Evolutionary conservation across 2,797 vertebrate genomes (phyloP), one percentile per base, ranked within the genome.

Genomic region (Aerospiza tachiro): DNA sequence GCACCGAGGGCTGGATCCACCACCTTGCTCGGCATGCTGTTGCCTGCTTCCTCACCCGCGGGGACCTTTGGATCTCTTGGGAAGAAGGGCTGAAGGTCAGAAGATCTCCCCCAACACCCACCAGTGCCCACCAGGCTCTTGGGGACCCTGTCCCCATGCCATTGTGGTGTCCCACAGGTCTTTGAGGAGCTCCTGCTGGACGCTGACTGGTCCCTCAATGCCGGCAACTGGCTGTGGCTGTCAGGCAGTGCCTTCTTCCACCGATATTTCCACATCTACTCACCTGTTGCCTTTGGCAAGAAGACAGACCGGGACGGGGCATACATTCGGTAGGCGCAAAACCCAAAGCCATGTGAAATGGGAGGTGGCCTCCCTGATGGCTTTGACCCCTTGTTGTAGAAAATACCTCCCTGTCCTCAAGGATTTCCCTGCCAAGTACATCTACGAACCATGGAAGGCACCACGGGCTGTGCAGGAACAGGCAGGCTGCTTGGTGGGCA

Each of bases 191-290:
- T 98, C n/a, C 83, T 98, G 52, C 53, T 98, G n/a, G 98, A 98
- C 33, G 97, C 97, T 0, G 98, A 99, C 94, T 98, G 98, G 98
- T 98, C 98, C 78, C 95, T 98, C 93, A 98, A 98, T 16, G 97
- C 98, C 23, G 98, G 97, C n/a, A 99, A 98, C 95, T 98, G 98
- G 98, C 97, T 98, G 95, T 98, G 98, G 98, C 98, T 98, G 29
- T 98, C 98, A 1, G 98, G 98, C 9, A 98, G 98, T 9, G 53
- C 98, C 31, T 98, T 99, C 96, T 98, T 98, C 94, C 98, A 98
- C 78, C 98, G 98, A 53, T 98, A 95, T 83, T 99, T 98, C 96
- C 97, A 96, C 4, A 91, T 98, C 83, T 98, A 98, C 90, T 98
- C 98, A 3, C 98, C 98, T 2, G 36, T 98, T 0, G 95, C 98